Conservation (phyloP, 2,888 invertebrate species). For the Diaprepes abbreviatus region DNA sequence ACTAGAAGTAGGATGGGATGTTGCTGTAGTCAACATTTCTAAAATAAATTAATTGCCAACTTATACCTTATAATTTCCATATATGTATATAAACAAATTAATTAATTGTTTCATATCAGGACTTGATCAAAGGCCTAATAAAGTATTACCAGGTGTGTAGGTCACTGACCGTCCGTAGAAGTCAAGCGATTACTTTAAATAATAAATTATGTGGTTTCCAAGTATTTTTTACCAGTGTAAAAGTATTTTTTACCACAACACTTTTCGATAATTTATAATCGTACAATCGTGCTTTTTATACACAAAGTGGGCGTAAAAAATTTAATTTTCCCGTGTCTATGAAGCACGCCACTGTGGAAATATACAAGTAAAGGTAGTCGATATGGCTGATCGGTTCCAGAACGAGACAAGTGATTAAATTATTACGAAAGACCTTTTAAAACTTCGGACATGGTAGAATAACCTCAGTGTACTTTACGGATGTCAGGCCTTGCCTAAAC, state of each 20-base stretch:
- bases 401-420: conserved; percentile 26
- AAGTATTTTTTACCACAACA: background rate
- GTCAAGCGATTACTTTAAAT: background rate
- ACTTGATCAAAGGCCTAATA: no score
- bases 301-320: background rate
- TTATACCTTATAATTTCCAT: no score
- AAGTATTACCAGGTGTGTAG: no score
- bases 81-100: no score
- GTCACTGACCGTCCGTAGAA: no score
- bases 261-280: background rate
- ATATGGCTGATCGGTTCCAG: conserved; percentile 24
- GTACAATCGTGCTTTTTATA: background rate
- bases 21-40: no score
- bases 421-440: conserved; percentile 27
- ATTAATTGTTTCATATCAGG: no score
- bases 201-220: background rate
- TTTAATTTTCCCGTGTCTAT: background rate
- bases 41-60: no score
- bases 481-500: background rate
- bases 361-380: conserved; percentile 9
- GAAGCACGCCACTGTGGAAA: background rate
- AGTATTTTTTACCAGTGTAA: background rate
- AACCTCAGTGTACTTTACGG: conserved; percentile 20
- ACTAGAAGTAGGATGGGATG: no score
- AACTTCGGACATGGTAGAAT: conserved; percentile 21